Evolutionary conservation across 2,113 vertebrate genomes (phyloP).

Genomic region (Myanophis thanlyinensis): DNA sequence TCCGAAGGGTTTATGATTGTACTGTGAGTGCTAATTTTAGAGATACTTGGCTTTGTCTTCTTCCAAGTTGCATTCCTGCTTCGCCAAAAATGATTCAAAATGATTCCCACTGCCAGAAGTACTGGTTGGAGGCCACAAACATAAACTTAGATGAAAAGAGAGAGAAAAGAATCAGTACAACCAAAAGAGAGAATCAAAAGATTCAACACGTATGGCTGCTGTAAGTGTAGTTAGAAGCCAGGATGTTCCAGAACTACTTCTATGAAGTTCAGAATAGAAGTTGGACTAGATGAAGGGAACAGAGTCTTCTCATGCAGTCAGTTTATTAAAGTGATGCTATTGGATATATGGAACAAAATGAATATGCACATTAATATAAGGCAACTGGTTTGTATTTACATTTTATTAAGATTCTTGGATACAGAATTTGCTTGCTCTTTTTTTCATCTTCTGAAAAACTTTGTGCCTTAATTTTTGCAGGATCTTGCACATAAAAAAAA

Average conservation of each 20-base stretch:
- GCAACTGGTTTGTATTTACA: background rate
- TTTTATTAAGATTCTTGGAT: background rate
- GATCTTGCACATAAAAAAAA: background rate
- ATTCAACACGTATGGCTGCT: background rate
- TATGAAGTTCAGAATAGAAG: background rate
- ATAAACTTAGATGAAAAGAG: background rate
- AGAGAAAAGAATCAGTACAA: background rate
- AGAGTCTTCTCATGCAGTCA: background rate
- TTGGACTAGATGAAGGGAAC: background rate
- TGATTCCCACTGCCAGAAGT: background rate
- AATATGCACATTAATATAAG: background rate
- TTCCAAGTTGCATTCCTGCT: background rate
- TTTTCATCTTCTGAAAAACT: background rate
- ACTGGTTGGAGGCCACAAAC: background rate
- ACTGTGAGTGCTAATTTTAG: background rate
- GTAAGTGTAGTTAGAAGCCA: background rate
- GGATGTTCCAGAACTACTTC: background rate
- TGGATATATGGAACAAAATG: background rate
- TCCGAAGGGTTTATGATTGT: background rate
- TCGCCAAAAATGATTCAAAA: background rate
- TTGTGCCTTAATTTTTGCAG: background rate
- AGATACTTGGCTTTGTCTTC: background rate
- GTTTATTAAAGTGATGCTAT: background rate
- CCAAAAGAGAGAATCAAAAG: background rate
- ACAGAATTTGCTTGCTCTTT: background rate